Evolutionary conservation across 1,140 invertebrate species (phyloP), one percentile per base, ranked within the genome.

Genomic region (Brachionus sp.): DNA sequence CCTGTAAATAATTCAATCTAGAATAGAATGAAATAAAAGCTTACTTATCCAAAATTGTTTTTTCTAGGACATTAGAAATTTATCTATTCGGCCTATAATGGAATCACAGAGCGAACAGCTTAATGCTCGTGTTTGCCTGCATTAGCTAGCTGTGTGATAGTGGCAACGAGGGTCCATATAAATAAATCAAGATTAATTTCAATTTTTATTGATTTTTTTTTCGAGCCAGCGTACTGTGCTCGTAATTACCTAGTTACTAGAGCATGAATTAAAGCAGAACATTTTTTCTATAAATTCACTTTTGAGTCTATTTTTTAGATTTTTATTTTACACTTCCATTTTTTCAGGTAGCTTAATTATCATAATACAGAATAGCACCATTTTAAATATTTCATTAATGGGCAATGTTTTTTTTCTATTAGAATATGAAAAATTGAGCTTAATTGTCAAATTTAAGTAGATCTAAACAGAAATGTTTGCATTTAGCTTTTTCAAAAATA

Each of bases 221-320:
- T 23, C 9, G 19, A 57, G 50, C 50, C 19, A 19, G n/a, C 50
- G n/a, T 25, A 25, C 50, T 57, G 50, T 57, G 50, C 50, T 57
- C 7, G 16, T 19, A 57, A 57, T 57, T 57, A 57, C 50, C 50
- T 57, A 57, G 50, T 57, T 57, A 57, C 50, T 57, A 57, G 50
- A 57, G 50, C 50, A 57, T 57, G 50, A 57, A 57, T 57, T 57
- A 57, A 57, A 57, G 50, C 50, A 57, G 50, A 57, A 57, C 50
- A 57, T 19, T 57, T 57, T 23, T 57, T 23, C n/a, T 25, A 57
- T 57, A 57, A 57, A 57, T 57, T 57, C 19, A n/a, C 19, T 57
- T 25, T 42, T 42, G 12, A 10, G 3, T 23, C 16, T 57, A 19
- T 57, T 5, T 19, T 23, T 19, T 19, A 57, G 7, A 19, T 57